These are phyloP conservation scores for Charina bottae DNA, from an alignment of 2,113 vertebrate species.

Conservation along the genomic window DNA sequence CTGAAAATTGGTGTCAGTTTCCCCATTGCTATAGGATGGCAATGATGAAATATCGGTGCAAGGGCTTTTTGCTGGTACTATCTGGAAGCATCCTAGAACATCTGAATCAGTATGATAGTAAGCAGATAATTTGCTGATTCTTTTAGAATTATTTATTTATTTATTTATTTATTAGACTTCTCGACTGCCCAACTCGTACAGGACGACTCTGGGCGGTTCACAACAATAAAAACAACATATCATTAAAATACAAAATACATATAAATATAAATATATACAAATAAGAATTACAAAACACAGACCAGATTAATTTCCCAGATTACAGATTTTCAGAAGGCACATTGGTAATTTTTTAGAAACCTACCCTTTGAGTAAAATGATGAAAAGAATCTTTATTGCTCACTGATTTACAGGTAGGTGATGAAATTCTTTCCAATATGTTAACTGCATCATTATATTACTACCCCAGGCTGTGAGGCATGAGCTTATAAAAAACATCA, in stretches of 20 bases:
- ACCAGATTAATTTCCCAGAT: conserved; percentile 8
- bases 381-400: conserved; percentile 12
- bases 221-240: too few relatives aligned
- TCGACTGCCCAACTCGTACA: too few relatives aligned
- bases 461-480: conserved; percentile 34
- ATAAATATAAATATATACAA: too few relatives aligned
- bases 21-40: background rate
- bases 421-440: conserved; percentile 23
- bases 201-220: too few relatives aligned
- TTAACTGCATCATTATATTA: conserved; percentile 47
- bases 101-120: background rate
- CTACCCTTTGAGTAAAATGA: background rate
- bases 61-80: background rate
- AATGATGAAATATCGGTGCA: background rate
- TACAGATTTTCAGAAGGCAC: background rate
- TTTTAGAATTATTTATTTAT: too few relatives aligned
- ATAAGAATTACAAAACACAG: background rate
- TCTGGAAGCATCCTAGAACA: background rate
- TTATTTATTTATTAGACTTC: too few relatives aligned
- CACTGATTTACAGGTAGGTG: conserved; percentile 9
- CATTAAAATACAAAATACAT: too few relatives aligned
- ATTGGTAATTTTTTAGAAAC: conserved; percentile 22
- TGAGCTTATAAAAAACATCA: conserved; percentile 29
- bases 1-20: background rate
- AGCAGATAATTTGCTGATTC: background rate